phyloP scores from a whole-genome alignment of 1,140 invertebrate genomes.

The Drosophila willistoni region DNA sequence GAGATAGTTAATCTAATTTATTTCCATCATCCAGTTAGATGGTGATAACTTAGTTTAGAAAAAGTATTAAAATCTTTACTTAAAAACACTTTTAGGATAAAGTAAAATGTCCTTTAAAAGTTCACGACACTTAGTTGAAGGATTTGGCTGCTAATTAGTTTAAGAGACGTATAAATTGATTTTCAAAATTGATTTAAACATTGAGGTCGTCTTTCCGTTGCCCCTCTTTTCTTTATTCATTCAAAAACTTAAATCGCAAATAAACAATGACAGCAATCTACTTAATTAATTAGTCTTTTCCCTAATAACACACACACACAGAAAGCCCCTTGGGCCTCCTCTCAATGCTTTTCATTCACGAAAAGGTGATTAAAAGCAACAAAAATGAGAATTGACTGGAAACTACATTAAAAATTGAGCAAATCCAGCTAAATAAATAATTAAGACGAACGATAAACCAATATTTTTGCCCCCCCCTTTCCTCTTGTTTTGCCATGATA shows the following conservation, averaged over 20 bases:
- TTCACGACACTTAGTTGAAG: too few relatives aligned
- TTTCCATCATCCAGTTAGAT: too few relatives aligned
- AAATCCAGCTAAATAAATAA: conserved; percentile 59
- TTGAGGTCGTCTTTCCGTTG: neutral
- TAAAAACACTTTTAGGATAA: too few relatives aligned
- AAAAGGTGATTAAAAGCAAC: conserved; percentile 5
- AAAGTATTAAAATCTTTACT: too few relatives aligned
- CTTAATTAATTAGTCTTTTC: conserved; percentile 2
- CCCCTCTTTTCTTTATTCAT: neutral
- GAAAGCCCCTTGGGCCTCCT: too few relatives aligned
- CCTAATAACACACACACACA: neutral
- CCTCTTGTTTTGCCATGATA: conserved; percentile 8
- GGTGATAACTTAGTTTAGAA: too few relatives aligned
- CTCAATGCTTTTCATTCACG: neutral
- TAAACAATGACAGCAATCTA: conserved; percentile 13
- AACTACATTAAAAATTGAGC: conserved; percentile 41
- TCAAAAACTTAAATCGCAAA: conserved; percentile 17
- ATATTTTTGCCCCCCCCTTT: neutral
- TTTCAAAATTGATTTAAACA: neutral
- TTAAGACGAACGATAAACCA: conserved; percentile 12
- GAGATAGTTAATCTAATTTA: too few relatives aligned
- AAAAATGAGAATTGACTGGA: conserved; percentile 17
- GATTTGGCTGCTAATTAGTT: too few relatives aligned
- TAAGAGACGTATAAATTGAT: neutral
- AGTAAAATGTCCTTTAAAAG: too few relatives aligned